These are phyloP conservation scores for Amblyjoppa proteus DNA, from an alignment of 2,888 invertebrate genomes.

Conservation along the genomic window DNA sequence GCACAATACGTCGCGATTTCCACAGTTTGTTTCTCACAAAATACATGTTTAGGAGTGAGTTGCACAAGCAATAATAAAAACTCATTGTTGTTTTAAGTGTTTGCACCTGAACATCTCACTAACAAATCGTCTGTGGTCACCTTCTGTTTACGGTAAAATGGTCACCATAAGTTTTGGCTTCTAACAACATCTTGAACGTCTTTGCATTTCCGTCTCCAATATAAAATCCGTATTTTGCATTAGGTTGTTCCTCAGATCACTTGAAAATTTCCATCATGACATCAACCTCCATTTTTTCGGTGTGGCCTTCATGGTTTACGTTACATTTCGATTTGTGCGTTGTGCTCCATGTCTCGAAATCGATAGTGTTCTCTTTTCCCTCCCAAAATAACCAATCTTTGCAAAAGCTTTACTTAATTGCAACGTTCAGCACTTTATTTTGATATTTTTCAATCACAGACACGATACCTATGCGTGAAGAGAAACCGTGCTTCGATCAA, in stretches of 20 bases:
- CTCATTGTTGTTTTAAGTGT: constrained; percentile 68
- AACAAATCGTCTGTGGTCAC: constrained; percentile 53
- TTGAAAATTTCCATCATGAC: constrained; percentile 70
- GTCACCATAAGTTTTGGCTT: constrained; percentile 58
- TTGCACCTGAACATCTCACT: constrained; percentile 58
- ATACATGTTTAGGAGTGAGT: constrained; percentile 56
- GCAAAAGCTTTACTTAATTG: constrained; percentile 68
- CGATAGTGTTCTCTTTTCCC: constrained; percentile 61
- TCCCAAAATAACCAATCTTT: constrained; percentile 66
- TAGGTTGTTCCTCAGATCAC: constrained; percentile 60
- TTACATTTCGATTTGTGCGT: constrained; percentile 66
- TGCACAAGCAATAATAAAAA: constrained; percentile 58
- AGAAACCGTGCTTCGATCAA: constrained; percentile 60
- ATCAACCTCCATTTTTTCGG: constrained; percentile 71
- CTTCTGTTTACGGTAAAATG: constrained; percentile 40
- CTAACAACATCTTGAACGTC: constrained; percentile 62
- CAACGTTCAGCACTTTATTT: constrained; percentile 67
- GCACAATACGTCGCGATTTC: constrained; percentile 42
- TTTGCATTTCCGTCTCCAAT: constrained; percentile 69
- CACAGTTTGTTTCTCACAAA: constrained; percentile 40
- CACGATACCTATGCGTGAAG: constrained; percentile 62
- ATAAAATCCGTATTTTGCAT: constrained; percentile 66
- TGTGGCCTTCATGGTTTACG: constrained; percentile 70
- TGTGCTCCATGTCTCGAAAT: constrained; percentile 68
- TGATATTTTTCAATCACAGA: constrained; percentile 70